These are phyloP conservation scores for Lithodes maja DNA, from an alignment of 2,888 invertebrate genomes.

Conservation along the genomic window DNA sequence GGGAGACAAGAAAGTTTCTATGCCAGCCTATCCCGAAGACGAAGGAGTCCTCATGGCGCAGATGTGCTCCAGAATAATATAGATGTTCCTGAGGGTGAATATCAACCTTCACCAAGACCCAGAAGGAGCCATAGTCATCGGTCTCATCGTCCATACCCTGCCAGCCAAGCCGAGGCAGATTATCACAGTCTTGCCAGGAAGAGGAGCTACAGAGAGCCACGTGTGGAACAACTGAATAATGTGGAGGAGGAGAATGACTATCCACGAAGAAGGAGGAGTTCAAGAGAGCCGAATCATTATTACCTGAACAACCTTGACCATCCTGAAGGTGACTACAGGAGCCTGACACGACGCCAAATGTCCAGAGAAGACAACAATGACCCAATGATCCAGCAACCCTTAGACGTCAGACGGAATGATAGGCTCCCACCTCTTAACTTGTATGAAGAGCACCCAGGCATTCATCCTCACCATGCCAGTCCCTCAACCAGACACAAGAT, in stretches of 20 bases:
- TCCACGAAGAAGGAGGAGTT: neutral
- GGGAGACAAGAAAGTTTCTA: slow-evolving; percentile 51
- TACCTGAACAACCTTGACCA: slow-evolving; percentile 53
- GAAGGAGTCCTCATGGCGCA: slow-evolving; percentile 30
- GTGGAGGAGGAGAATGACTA: neutral
- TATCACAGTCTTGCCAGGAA: slow-evolving; percentile 39
- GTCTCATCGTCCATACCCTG: neutral
- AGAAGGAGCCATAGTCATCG: slow-evolving; percentile 3
- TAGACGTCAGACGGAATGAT: neutral
- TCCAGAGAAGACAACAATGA: slow-evolving; percentile 54
- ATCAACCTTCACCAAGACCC: slow-evolving; percentile 2
- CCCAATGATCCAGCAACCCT: neutral
- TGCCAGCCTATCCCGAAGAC: slow-evolving; percentile 36
- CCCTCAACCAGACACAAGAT: slow-evolving; percentile 38
- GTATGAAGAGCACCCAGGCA: slow-evolving; percentile 13
- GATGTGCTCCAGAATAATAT: slow-evolving; percentile 39
- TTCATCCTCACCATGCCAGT: slow-evolving; percentile 14
- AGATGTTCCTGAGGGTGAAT: slow-evolving; percentile 37
- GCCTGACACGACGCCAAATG: slow-evolving; percentile 22
- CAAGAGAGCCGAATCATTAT: neutral
- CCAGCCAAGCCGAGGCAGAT: slow-evolving; percentile 30
- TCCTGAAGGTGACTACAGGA: slow-evolving; percentile 31
- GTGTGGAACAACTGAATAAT: slow-evolving; percentile 30
- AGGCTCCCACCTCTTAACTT: slow-evolving; percentile 25
- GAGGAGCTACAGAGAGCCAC: slow-evolving; percentile 29